Evolutionary conservation across 2,113 vertebrate species (phyloP).

Genomic region (Gopherus evgoodei): DNA sequence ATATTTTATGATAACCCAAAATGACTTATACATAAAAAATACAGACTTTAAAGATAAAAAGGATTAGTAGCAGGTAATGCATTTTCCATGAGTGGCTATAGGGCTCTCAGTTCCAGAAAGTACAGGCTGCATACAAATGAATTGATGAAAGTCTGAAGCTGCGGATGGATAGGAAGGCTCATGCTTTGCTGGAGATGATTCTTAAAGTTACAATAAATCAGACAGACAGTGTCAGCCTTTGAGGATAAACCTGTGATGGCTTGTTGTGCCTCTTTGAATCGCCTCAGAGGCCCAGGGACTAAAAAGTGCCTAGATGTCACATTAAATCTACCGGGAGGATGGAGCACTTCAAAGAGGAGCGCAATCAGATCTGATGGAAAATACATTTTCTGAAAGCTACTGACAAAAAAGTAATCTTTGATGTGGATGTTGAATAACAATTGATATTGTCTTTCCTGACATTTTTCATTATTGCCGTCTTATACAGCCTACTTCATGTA

Average conservation of each 20-base stretch:
- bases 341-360: conserved; percentile 88
- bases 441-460: conserved; percentile 99
- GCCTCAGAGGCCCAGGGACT: conserved; percentile 88
- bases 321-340: conserved; percentile 90
- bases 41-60: conserved; percentile 92
- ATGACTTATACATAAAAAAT: conserved; percentile 91
- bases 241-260: conserved; percentile 91
- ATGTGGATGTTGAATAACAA: conserved; percentile 98
- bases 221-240: conserved; percentile 91
- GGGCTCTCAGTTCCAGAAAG: conserved; percentile 82
- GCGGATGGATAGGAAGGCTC: conserved; percentile 82
- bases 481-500: conserved; percentile 93
- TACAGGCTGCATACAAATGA: conserved; percentile 89
- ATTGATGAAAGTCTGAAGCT: conserved; percentile 87
- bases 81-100: conserved; percentile 92
- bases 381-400: conserved; percentile 93
- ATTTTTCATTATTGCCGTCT: conserved; percentile 99
- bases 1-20: conserved; percentile 90
- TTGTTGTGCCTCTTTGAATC: conserved; percentile 90
- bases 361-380: conserved; percentile 93
- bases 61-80: conserved; percentile 91
- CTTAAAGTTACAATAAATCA: conserved; percentile 93
- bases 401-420: conserved; percentile 94
- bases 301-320: conserved; percentile 90
- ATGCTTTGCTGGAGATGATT: conserved; percentile 89